Base-by-base conservation (phyloP, 92 coral and sea anemone genomes). In the Galaxea fascicularis region DNA sequence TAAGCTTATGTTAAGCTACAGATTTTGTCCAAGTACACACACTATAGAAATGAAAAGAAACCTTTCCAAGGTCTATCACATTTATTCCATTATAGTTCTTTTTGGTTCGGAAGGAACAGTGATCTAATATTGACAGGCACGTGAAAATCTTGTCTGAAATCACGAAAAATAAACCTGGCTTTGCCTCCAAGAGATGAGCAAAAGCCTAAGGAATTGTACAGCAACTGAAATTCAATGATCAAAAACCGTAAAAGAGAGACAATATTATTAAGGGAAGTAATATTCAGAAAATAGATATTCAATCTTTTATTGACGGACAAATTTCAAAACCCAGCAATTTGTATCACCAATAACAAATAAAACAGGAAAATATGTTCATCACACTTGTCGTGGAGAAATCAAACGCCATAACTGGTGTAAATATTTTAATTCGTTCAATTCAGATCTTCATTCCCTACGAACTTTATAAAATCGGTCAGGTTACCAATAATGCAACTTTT, bases 351-450 rank as follows among this genome's bases (percentile, higher is more conserved):
- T 29, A 16, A 29, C 57, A 39, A 39, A 44, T 28, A 45, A 62
- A 4, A 53, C 4, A 30, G 49, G 8, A 18, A 74, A 53, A 74
- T 30, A 29, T 31, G 17, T 65, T 51, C n/a, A 53, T 63, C 57
- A 45, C 27, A 1, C 30, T 28, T n/a, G n/a, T 25, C 56, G 24
- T 77, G 44, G 72, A 56, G 59, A 14, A 26, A 77, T 63, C 56
- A 52, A 77, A 77, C 56, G 72, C 17, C 16, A 44, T 26, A 58
- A 14, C 20, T 77, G 29, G 41, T 75, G 79, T 75, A 75, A 73
- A 75, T 49, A 74, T 18, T 22, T 18, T 18, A 46, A 45, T 71
- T 22, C 27, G n/a, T 71, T n/a, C 53, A 30, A 52, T 51, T 25
- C 63, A 73, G 26, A 73, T 26, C 17, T 24, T 22, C 14, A n/a